Evolutionary conservation across 2,888 invertebrate species (phyloP), one percentile per base, ranked within the genome.

Genomic region (Myathropa florea): DNA sequence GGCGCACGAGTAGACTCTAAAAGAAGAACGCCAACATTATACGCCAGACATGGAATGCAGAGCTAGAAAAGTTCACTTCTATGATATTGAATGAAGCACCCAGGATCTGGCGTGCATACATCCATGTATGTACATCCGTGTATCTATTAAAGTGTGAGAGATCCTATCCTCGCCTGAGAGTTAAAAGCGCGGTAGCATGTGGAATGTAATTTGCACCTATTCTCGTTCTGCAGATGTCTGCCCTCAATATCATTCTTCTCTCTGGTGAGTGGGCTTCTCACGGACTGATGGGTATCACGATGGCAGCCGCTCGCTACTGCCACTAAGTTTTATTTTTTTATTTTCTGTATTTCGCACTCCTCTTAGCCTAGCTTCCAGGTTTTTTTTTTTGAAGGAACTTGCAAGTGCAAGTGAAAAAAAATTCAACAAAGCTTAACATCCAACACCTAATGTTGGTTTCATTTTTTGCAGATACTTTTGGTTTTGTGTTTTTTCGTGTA

Each of bases 121-220:
- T 53, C 9, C 65, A 60, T 30, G n/a, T n/a, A 64, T 12, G 63
- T 33, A 68, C 61, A 71, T 75, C 79, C 73, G 63, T 59, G 57
- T 73, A 14, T 53, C 55, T 55, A 23, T 18, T 55, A 21, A 14
- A 64, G 33, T 24, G 55, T 63, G 61, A 24, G 36, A 30, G 60
- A 53, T 77, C 33, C 46, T 60, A 73, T 80, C 82, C 76, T 81
- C 82, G 63, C 60, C 59, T 59, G 77, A 70, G 70, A 70, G 70
- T 73, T 86, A 64, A 36, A 77, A 78, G 72, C 81, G 81, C 82
- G 85, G 82, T 78, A 86, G 85, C 85, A 86, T 86, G 85, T 78
- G 78, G 85, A 86, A 86, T 86, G 85, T 86, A 86, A 86, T 86
- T 86, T 86, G 85, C 85, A 86, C 82, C 85, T 86, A 82, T 86